These are phyloP conservation scores for Lophotis ruficrista DNA, from an alignment of 2,113 vertebrate genomes.

Conservation along the genomic window DNA sequence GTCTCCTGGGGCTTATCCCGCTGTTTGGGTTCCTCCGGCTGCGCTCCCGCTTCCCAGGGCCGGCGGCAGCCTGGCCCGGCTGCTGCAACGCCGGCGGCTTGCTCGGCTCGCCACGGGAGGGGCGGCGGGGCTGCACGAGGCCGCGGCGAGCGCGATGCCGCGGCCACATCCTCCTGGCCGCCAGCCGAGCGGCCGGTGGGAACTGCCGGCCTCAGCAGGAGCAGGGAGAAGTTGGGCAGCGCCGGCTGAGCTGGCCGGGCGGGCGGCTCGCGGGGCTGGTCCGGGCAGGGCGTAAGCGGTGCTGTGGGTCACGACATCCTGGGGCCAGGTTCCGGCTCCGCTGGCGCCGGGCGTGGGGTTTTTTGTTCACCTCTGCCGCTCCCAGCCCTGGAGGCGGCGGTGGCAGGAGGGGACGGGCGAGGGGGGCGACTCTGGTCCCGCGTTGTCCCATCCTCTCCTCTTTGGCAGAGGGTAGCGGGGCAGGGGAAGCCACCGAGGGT, in stretches of 20 bases:
- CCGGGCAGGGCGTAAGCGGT: background rate
- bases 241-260: background rate
- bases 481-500: background rate
- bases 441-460: accelerated
- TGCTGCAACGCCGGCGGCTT: accelerated
- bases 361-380: background rate
- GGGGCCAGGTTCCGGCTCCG: accelerated
- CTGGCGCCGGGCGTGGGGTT: accelerated
- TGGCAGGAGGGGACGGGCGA: background rate
- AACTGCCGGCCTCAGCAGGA: background rate
- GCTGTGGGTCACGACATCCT: accelerated
- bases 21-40: background rate
- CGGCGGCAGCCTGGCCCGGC: accelerated
- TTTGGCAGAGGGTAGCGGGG: background rate
- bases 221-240: background rate
- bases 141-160: accelerated
- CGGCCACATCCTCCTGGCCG: background rate
- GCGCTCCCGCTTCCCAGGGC: background rate
- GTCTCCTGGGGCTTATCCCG: background rate
- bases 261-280: accelerated
- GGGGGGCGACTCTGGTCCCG: accelerated
- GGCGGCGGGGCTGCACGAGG: accelerated
- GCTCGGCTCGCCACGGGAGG: accelerated
- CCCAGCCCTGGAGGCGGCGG: accelerated
- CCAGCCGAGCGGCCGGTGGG: accelerated